These are phyloP conservation scores for Brachionus rubens DNA, from an alignment of 1,140 invertebrate species.

Conservation along the genomic window DNA sequence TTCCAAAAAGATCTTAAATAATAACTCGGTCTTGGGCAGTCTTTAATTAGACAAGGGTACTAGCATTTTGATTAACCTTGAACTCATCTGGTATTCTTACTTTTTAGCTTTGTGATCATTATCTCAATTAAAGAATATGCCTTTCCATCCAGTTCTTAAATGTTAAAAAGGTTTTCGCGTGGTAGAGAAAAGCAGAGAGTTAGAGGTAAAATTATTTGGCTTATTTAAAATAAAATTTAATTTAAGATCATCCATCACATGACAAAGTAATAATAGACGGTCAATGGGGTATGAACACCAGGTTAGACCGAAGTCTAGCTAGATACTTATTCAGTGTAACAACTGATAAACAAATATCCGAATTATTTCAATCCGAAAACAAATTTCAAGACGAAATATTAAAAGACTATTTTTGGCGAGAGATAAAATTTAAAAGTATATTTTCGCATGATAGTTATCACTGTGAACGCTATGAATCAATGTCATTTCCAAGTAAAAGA, in stretches of 20 bases:
- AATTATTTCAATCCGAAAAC: neutral
- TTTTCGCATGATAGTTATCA: slow-evolving; percentile 40
- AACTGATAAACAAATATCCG: neutral
- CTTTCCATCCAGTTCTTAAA: too few relatives aligned
- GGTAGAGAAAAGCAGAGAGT: too few relatives aligned
- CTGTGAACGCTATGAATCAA: neutral
- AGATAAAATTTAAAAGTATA: neutral
- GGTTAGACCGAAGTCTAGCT: neutral
- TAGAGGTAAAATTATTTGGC: too few relatives aligned
- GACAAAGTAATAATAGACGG: slow-evolving; percentile 1
- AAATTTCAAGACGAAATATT: neutral
- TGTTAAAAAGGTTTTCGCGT: too few relatives aligned
- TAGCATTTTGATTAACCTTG: too few relatives aligned
- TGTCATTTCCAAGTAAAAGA: slow-evolving; percentile 26
- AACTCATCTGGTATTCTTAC: too few relatives aligned
- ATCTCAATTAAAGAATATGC: too few relatives aligned
- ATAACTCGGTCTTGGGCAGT: too few relatives aligned
- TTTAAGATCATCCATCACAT: slow-evolving; percentile 5
- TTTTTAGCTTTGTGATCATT: too few relatives aligned
- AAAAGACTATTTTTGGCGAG: slow-evolving; percentile 6
- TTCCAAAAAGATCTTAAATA: too few relatives aligned
- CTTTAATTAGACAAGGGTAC: too few relatives aligned
- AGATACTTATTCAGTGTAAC: slow-evolving; percentile 5
- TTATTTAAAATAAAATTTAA: too few relatives aligned
- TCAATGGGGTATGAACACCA: slow-evolving; percentile 21